These are phyloP conservation scores for Metopia argyrocephala DNA, from an alignment of 2,888 invertebrate species.

Conservation along the genomic window DNA sequence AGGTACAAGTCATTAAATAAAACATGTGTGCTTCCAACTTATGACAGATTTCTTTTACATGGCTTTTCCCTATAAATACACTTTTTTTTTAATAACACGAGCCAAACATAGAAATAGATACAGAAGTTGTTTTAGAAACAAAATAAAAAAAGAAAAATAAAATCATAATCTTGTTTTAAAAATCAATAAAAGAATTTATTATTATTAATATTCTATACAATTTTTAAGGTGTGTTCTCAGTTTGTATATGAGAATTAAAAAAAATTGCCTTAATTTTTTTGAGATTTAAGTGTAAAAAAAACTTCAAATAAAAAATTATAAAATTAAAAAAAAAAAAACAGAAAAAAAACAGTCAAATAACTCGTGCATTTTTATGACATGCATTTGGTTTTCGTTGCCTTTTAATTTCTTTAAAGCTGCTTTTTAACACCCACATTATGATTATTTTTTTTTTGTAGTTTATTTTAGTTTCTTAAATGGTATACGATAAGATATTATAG, in stretches of 20 bases:
- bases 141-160: not conserved
- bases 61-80: not conserved
- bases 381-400: constrained; percentile 36
- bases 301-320: constrained; percentile 7
- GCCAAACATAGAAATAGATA: not conserved
- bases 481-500: constrained; percentile 48
- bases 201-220: not conserved
- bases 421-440: constrained; percentile 55
- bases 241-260: not conserved
- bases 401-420: not conserved
- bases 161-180: not conserved
- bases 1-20: constrained; percentile 22
- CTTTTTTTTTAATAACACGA: constrained; percentile 1
- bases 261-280: not conserved
- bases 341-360: constrained; percentile 23
- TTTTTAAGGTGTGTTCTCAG: constrained; percentile 11
- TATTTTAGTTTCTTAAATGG: no score
- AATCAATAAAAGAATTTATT: not conserved
- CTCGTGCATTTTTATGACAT: constrained; percentile 43
- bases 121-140: not conserved
- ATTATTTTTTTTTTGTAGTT: no score
- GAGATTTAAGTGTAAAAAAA: not conserved
- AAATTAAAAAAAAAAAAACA: constrained; percentile 3
- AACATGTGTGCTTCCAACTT: constrained; percentile 20
- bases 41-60: not conserved